Evolutionary conservation across 2,888 invertebrate genomes (phyloP), one percentile per base, ranked within the genome.

Genomic region (Andrena flavipes): DNA sequence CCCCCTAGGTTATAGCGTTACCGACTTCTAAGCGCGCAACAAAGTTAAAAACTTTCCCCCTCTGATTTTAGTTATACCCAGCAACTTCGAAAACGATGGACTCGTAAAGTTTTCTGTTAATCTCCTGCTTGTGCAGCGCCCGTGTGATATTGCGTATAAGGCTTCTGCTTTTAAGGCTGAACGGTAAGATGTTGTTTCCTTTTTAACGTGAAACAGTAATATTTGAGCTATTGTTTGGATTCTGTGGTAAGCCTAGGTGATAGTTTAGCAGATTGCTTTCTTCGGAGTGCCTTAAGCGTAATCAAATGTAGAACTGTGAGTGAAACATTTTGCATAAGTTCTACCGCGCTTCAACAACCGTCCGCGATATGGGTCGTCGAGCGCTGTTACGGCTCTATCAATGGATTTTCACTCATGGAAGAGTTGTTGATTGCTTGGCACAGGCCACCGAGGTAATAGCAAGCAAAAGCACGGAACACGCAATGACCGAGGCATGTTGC

Each of bases 391-490:
- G 49, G 42, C 54, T 84, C 59, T 68, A 67, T 63, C 60, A 71
- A 64, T 70, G 64, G 70, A 62, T 68, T 76, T 75, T 82, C 68
- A 62, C 76, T 74, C 76, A 10, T 60, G 82, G 13, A 62, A 49
- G 60, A 51, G 62, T 73, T 67, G 67, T 60, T 76, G 74, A 69
- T 80, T 68, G 83, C 60, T 80, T 64, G 60, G 67, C 51, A 67
- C 48, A 67, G 70, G 67, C 69, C 49, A 76, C 69, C 75, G 74
- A 68, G 78, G 76, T 84, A 84, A 85, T 80, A 77, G 84, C 82
- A 56, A 68, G 63, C 81, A 83, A 87, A 85, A 84, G 77, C 82
- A 83, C 72, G 71, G 56, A 80, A 64, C 87, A 88, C 88, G 85
- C 84, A 84, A 87, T 84, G 76, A 84, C 65, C 63, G 70, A 75